Evolutionary conservation across 1,140 invertebrate species (phyloP).

Genomic region (Platorchestia sp.): DNA sequence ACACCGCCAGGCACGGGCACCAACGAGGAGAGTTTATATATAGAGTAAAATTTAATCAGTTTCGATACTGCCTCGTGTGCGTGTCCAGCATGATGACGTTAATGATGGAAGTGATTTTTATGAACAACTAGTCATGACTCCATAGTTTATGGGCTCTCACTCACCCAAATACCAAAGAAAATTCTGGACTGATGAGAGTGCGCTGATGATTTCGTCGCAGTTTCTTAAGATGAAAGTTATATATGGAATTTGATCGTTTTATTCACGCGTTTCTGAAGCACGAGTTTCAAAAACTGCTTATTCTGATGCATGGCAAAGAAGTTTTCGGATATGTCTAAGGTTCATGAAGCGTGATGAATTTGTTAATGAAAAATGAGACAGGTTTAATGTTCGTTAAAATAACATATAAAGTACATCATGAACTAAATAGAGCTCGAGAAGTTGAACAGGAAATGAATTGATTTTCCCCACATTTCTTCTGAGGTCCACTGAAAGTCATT

Average conservation of each 20-base stretch:
- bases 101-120: slow-evolving; percentile 1
- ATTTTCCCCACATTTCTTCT: too few species aligned
- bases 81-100: background rate
- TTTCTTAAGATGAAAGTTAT: background rate
- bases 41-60: background rate
- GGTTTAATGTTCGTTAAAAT: background rate
- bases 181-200: background rate
- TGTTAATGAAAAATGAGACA: background rate
- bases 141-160: background rate
- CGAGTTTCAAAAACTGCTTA: background rate
- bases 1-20: background rate
- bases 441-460: background rate
- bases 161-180: background rate
- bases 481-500: too few species aligned
- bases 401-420: background rate
- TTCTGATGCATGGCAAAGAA: background rate
- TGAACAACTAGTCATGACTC: background rate
- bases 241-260: background rate
- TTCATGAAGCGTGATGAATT: background rate
- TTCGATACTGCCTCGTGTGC: background rate
- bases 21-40: background rate
- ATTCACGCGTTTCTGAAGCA: background rate
- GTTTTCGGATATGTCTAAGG: background rate
- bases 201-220: background rate
- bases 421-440: background rate